phyloP scores from a whole-genome alignment of 1,140 invertebrate genomes.

The Dreissena rostriformis region DNA sequence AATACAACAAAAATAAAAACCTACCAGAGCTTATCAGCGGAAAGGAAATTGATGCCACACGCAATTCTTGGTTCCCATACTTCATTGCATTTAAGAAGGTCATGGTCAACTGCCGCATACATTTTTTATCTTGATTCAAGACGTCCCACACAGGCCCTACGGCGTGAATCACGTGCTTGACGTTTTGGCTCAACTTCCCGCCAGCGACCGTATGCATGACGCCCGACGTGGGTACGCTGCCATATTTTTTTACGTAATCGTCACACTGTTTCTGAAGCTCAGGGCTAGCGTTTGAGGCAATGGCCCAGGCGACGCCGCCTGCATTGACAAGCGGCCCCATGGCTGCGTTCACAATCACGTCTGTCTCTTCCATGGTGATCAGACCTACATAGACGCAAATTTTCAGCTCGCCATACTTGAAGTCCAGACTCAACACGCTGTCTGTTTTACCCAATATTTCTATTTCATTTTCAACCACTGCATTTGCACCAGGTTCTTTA shows the following conservation, averaged over 20 bases:
- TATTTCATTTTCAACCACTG: too few relatives aligned
- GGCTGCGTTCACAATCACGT: constrained; percentile 47
- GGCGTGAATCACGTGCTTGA: constrained; percentile 41
- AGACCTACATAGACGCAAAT: constrained; percentile 33
- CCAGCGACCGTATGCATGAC: constrained; percentile 53
- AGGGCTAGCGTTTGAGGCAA: constrained; percentile 23
- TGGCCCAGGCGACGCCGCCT: constrained; percentile 34
- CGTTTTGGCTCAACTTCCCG: constrained; percentile 16
- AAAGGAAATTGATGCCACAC: constrained; percentile 15
- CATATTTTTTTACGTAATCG: constrained; percentile 26
- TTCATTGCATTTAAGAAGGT: constrained; percentile 44
- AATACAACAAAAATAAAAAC: too few relatives aligned
- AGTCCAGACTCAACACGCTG: not conserved
- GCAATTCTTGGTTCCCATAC: constrained; percentile 29
- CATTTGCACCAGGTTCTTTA: not conserved
- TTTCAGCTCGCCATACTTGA: constrained; percentile 14
- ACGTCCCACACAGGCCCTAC: constrained; percentile 34
- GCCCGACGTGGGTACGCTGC: not conserved
- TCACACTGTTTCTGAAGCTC: constrained; percentile 45
- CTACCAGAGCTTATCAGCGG: constrained; percentile 51
- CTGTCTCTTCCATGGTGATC: constrained; percentile 43
- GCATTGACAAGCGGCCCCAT: constrained; percentile 3
- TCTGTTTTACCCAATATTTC: too few relatives aligned
- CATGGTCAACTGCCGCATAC: constrained; percentile 7
- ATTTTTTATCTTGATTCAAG: not conserved